Conservation (phyloP, 2,888 invertebrate species). For the Hirtodrosophila duncani region DNA sequence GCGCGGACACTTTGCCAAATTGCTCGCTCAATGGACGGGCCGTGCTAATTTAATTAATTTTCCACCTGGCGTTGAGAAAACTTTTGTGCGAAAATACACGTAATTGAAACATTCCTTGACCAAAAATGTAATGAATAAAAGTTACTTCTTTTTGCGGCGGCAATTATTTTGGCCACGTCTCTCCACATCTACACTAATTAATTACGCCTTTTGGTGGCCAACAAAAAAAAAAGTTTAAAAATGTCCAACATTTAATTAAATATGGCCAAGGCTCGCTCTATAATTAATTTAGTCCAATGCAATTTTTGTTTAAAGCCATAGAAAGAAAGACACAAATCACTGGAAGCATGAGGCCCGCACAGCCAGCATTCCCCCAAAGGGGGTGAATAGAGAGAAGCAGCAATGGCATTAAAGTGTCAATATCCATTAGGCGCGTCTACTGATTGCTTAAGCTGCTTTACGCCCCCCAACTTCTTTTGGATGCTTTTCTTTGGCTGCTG, state of each 20-base stretch:
- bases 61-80: conserved; percentile 54
- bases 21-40: conserved; percentile 61
- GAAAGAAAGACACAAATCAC: background rate
- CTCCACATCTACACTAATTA: conserved; percentile 69
- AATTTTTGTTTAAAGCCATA: conserved; percentile 65
- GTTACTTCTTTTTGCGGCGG: conserved; percentile 63
- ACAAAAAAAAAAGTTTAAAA: conserved; percentile 43
- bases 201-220: conserved; percentile 62
- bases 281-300: conserved; percentile 66
- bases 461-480: conserved; percentile 68
- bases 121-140: conserved; percentile 49
- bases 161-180: conserved; percentile 68
- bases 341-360: background rate
- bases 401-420: conserved; percentile 69
- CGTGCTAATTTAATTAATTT: conserved; percentile 73
- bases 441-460: conserved; percentile 73
- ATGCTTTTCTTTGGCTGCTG: conserved; percentile 38
- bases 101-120: conserved; percentile 69
- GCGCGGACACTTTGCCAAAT: conserved; percentile 64
- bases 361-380: conserved; percentile 7
- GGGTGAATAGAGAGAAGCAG: conserved; percentile 38
- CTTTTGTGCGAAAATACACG: conserved; percentile 60
- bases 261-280: conserved; percentile 57
- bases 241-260: conserved; percentile 69
- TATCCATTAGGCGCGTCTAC: conserved; percentile 72